Percentiles rank a stretch among this genome's conserved stretches.
Conservation (phyloP, 2,797 vertebrate species). For the Crax fasciolata region DNA sequence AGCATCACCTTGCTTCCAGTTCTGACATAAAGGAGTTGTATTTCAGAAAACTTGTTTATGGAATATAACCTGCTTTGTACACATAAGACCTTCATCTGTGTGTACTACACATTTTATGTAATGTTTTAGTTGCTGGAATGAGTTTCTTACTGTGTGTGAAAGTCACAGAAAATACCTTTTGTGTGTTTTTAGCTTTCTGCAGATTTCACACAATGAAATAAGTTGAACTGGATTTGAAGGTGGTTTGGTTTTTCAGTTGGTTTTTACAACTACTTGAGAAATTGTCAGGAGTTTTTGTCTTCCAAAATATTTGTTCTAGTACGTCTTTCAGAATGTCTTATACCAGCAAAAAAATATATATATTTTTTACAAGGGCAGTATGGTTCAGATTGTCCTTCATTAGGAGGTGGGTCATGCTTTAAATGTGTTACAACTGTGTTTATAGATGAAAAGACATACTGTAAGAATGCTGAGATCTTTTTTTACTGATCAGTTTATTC, state of each 20-base stretch:
- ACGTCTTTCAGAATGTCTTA: neutral
- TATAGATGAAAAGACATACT: neutral
- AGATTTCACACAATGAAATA: neutral
- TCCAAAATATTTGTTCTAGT: neutral
- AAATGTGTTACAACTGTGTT: neutral
- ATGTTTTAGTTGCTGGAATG: neutral
- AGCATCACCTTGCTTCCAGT: neutral
- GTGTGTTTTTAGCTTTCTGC: neutral
- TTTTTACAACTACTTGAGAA: neutral
- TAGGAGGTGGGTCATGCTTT: neutral
- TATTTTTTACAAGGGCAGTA: neutral
- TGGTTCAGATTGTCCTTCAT: neutral
- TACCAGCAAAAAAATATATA: neutral
- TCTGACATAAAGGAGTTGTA: neutral
- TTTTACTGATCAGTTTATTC: neutral
- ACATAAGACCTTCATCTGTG: neutral
- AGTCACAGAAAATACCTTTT: neutral
- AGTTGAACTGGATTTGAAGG: neutral
- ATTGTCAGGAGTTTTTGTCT: neutral
- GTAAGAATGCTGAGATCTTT: neutral
- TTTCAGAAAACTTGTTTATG: neutral
- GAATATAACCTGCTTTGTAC: neutral
- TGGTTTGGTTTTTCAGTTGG: neutral
- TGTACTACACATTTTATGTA: accelerated
- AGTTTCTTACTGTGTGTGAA: neutral